A percentile compares a stretch with the other conserved stretches of the same genome.
These are phyloP conservation scores for Zhuqinia jingwanae DNA, from an alignment of 2,888 invertebrate species.

Conservation along the genomic window DNA sequence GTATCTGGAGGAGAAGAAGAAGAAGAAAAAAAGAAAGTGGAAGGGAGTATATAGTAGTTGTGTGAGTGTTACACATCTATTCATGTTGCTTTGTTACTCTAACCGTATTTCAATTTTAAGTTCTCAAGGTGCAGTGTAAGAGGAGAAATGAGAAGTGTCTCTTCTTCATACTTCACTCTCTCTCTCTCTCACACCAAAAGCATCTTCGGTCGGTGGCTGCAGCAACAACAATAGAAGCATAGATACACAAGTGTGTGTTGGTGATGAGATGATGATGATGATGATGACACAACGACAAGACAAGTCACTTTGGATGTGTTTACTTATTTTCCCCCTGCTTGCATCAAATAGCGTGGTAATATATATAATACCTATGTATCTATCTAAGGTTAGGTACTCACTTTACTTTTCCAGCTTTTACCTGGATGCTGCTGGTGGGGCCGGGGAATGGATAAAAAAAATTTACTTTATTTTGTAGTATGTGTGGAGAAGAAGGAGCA, in stretches of 20 bases:
- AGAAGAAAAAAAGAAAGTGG: too few relatives aligned
- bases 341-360: too few relatives aligned
- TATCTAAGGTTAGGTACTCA: constrained; percentile 6
- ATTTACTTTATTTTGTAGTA: too few relatives aligned
- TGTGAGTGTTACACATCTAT: neutral
- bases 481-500: too few relatives aligned
- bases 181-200: too few relatives aligned
- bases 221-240: too few relatives aligned
- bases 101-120: neutral
- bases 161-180: too few relatives aligned
- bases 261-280: constrained; percentile 5
- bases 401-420: constrained; percentile 1
- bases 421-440: constrained; percentile 1
- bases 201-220: too few relatives aligned
- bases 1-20: too few relatives aligned
- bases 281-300: constrained; percentile 69
- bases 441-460: constrained; percentile 15
- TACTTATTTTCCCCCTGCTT: constrained; percentile 61
- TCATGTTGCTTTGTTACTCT: neutral
- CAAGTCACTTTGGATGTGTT: constrained; percentile 72
- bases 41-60: too few relatives aligned
- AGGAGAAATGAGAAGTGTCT: constrained; percentile 6
- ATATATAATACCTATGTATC: too few relatives aligned
- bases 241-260: neutral
- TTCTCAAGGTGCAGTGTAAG: constrained; percentile 6